phyloP scores from a whole-genome alignment of 2,888 invertebrate species.

The Pycnomerus fuliginosus region DNA sequence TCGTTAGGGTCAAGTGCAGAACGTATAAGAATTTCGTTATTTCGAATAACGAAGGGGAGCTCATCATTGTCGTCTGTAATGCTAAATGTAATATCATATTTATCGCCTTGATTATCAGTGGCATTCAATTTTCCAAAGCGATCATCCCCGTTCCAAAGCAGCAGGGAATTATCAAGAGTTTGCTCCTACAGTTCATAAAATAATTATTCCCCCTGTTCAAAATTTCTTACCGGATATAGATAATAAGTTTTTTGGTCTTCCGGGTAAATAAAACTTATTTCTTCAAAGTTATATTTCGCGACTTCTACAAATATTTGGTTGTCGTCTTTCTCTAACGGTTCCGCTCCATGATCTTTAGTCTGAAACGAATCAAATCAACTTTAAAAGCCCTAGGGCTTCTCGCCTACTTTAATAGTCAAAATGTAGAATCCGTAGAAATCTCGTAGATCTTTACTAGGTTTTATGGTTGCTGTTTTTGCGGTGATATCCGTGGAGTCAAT shows the following conservation, averaged over 20 bases:
- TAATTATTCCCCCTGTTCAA: too few relatives aligned
- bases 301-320: slow-evolving; percentile 52
- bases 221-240: slow-evolving; percentile 29
- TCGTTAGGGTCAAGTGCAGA: too few relatives aligned
- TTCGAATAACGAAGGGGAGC: too few relatives aligned
- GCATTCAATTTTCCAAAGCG: slow-evolving; percentile 54
- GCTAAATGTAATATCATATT: slow-evolving; percentile 57
- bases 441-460: too few relatives aligned
- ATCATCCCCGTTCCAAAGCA: slow-evolving; percentile 45
- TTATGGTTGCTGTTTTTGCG: too few relatives aligned
- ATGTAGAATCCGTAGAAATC: slow-evolving; percentile 62
- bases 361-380: slow-evolving; percentile 37
- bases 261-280: slow-evolving; percentile 59
- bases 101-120: slow-evolving; percentile 60
- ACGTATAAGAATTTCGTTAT: too few relatives aligned
- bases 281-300: slow-evolving; percentile 60
- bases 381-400: slow-evolving; percentile 2
- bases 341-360: slow-evolving; percentile 60
- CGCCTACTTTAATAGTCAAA: slow-evolving; percentile 55
- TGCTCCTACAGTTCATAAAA: too few relatives aligned
- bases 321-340: slow-evolving; percentile 42
- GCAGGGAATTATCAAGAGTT: slow-evolving; percentile 11
- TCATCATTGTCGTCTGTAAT: slow-evolving; percentile 8
- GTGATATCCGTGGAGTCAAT: too few relatives aligned
- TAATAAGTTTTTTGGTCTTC: slow-evolving; percentile 7